Base-by-base conservation (phyloP, 2,113 vertebrate genomes). In the Cinclus cinclus region DNA sequence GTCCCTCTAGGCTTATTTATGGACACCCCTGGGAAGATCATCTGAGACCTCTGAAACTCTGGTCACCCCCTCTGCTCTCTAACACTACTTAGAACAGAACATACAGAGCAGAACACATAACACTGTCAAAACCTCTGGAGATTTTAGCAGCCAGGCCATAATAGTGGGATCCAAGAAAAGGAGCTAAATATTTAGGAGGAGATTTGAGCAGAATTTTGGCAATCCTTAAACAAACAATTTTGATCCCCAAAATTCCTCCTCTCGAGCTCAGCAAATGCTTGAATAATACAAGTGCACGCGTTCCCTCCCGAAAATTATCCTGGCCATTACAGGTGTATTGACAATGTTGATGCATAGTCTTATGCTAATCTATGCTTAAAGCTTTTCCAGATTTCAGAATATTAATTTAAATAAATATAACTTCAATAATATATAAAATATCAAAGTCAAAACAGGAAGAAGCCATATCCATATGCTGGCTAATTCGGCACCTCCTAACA, bases 391-490 rank as follows among this genome's bases (percentile, higher is more conserved):
- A 58, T 63, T 85, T 87, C 70, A 59, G 33, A 90, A 78, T 16
- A 10, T 2, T 11, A 39, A 30, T 59, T 76, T 42, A 63, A 88
- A 85, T 17, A 35, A 85, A 68, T 50, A 35, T 4, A 68, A 31
- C 15, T 21, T 75, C 35, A 78, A 35, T 14, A 25, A 13, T 2
- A 8, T 53, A 69, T 21, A 44, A 89, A 39, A 30, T 25, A 58
- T 22, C 7, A 5, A 64, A 69, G 5, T 49, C 24, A 44, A 37
- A 62, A 46, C 28, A 64, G 22, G 19, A 53, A 81, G 41, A 65
- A 78, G 11, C 11, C 0, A 0, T 33, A 41, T 41, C 13, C 2
- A 3, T 49, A 15, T 1, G 1, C 7, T 33, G 11, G 4, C 25
- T 50, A 55, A 62, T 19, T 53, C 3, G 7, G 18, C 19, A 70